Conservation (phyloP, 2,888 invertebrate species). For the Drepana falcataria region DNA sequence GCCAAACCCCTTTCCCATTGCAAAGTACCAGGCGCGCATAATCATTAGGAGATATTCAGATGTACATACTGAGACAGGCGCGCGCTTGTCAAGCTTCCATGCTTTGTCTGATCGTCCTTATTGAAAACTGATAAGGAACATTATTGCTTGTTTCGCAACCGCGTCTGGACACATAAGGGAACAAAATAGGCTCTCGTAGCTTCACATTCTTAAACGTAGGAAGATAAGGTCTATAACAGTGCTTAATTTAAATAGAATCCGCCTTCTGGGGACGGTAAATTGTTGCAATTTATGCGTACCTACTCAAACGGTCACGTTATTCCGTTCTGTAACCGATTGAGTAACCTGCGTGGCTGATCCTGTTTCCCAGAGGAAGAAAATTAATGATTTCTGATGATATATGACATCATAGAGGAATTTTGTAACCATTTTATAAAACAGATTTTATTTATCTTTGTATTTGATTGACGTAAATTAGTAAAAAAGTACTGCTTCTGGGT, state of each 20-base stretch:
- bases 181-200: too few species aligned
- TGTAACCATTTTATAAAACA: too few species aligned
- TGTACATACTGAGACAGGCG: too few species aligned
- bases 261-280: neutral
- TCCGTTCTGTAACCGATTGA: conserved; percentile 37
- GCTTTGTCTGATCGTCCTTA: neutral
- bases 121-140: neutral
- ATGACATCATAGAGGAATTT: too few species aligned
- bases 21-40: conserved; percentile 39
- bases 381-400: too few species aligned
- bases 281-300: conserved; percentile 23
- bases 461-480: too few species aligned
- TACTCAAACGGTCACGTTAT: conserved; percentile 43
- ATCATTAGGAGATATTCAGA: conserved; percentile 11
- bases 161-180: too few species aligned
- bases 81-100: neutral
- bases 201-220: too few species aligned
- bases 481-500: too few species aligned
- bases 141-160: neutral
- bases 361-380: neutral
- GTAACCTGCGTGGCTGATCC: conserved; percentile 7
- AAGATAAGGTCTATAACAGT: too few species aligned
- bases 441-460: too few species aligned
- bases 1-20: conserved; percentile 28
- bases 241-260: too few species aligned